phyloP scores from a whole-genome alignment of 2,888 invertebrate genomes.

The Tipula helvola region DNA sequence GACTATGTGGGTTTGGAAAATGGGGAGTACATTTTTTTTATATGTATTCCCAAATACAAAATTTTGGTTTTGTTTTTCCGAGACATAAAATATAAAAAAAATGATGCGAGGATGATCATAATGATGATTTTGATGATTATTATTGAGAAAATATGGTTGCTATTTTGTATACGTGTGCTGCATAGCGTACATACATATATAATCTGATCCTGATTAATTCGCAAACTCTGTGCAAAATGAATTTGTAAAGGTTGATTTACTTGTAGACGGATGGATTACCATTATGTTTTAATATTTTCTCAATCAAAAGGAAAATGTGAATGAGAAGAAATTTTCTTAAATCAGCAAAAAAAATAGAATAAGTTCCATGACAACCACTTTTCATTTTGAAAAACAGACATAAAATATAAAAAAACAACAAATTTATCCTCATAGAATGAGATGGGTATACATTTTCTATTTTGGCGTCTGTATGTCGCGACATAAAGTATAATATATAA shows the following conservation, averaged over 20 bases:
- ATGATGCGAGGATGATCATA: not conserved
- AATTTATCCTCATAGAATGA: not conserved
- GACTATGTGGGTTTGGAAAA: not conserved
- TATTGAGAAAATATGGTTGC: not conserved
- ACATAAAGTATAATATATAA: not conserved
- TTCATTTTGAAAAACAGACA: not conserved
- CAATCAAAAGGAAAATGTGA: not conserved
- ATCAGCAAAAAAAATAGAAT: not conserved
- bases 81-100: not conserved
- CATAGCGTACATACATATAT: not conserved
- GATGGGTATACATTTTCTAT: not conserved
- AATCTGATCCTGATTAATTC: not conserved
- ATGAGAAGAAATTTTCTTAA: not conserved
- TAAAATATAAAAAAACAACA: not conserved
- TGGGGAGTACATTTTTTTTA: not conserved
- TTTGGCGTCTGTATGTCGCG: not conserved
- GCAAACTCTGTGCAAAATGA: not conserved
- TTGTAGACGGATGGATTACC: not conserved
- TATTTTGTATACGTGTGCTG: not conserved
- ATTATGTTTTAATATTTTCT: not conserved
- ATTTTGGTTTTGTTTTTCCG: not conserved
- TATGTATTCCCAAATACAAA: not conserved
- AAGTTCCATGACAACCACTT: not conserved
- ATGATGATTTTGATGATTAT: not conserved
- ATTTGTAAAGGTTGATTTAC: too few relatives aligned